phyloP scores from a whole-genome alignment of 1,140 invertebrate genomes.

The Magallana angulata region DNA sequence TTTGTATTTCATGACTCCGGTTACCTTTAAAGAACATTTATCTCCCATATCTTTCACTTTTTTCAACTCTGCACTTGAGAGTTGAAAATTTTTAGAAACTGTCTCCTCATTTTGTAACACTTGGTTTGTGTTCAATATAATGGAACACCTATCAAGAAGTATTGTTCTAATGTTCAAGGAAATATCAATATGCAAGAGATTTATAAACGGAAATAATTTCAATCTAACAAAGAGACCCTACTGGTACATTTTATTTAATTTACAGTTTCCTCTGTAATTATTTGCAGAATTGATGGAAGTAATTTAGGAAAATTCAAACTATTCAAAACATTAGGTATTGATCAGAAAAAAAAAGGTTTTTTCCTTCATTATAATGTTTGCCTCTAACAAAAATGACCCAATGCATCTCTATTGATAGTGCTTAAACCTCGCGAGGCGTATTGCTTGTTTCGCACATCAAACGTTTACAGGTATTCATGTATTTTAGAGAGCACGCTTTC shows the following conservation, averaged over 20 bases:
- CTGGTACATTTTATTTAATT: conserved; percentile 13
- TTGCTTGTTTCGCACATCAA: conserved; percentile 9
- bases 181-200: neutral
- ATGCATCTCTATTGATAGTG: conserved; percentile 9
- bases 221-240: neutral
- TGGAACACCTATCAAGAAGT: neutral
- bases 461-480: neutral
- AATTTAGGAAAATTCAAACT: conserved; percentile 1
- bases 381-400: conserved; percentile 30
- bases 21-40: conserved; percentile 11
- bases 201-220: conserved; percentile 25
- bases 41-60: conserved; percentile 17
- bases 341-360: conserved; percentile 24
- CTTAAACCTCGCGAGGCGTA: neutral
- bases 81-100: neutral
- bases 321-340: conserved; percentile 22
- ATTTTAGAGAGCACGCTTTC: conserved; percentile 21
- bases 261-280: neutral
- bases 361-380: conserved; percentile 26
- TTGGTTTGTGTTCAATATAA: neutral
- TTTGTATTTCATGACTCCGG: conserved; percentile 14
- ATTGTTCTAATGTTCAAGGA: conserved; percentile 4
- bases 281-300: conserved; percentile 10
- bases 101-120: neutral
- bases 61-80: neutral